Conservation (phyloP, 2,113 vertebrate genomes). For the Saccopteryx bilineata region DNA sequence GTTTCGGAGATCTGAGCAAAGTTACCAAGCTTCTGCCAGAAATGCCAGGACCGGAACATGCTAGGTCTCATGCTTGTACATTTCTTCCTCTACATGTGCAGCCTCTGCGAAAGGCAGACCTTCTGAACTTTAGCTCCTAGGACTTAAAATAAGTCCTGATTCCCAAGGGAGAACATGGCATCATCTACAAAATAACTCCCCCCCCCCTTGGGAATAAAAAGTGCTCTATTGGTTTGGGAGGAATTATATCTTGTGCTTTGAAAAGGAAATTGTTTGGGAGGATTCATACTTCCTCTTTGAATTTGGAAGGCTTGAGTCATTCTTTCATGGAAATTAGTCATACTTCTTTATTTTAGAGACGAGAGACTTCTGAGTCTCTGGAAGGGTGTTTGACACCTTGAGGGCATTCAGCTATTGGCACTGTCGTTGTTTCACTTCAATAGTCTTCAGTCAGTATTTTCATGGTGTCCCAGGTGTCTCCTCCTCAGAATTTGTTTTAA, state of each 20-base stretch:
- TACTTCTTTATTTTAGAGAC: background rate
- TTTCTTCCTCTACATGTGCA: background rate
- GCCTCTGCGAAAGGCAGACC: background rate
- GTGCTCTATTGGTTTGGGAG: background rate
- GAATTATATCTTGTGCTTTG: background rate
- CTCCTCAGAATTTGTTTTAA: background rate
- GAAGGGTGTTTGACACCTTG: background rate
- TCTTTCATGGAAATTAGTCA: background rate
- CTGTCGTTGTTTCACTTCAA: background rate
- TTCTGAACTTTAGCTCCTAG: background rate
- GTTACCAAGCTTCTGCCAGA: background rate
- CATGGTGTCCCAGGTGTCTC: background rate
- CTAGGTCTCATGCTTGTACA: background rate
- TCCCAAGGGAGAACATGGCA: background rate
- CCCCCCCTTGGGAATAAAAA: background rate
- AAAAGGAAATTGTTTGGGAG: background rate
- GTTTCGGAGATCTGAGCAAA: background rate
- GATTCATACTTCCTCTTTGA: background rate
- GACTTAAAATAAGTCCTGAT: background rate
- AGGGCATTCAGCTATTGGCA: background rate
- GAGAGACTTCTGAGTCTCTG: background rate
- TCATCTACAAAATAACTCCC: background rate
- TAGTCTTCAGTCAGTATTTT: conserved; percentile 10
- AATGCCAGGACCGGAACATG: background rate
- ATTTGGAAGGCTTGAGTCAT: background rate